Evolutionary conservation across 2,797 vertebrate species (phyloP).

Genomic region (Enteromius radiatus): DNA sequence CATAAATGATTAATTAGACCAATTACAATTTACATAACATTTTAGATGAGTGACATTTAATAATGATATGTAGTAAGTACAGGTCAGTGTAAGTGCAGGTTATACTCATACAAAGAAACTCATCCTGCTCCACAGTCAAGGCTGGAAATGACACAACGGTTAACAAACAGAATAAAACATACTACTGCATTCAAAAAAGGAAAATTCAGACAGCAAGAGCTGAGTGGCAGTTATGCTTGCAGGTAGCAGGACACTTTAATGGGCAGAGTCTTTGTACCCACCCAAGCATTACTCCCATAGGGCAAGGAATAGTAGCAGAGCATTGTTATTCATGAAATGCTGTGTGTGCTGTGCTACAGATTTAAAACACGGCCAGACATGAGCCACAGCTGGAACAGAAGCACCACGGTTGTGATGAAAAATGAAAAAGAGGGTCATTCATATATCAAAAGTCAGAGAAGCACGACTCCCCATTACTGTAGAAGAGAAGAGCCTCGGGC

Average conservation of each 20-base stretch:
- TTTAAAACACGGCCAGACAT: slow-evolving; percentile 34
- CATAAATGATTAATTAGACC: slow-evolving; percentile 4
- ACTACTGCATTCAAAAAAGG: neutral
- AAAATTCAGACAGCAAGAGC: neutral
- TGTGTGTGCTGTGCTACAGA: slow-evolving; percentile 53
- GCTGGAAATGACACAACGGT: slow-evolving; percentile 53
- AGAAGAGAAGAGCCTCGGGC: slow-evolving; percentile 59
- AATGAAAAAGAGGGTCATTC: slow-evolving; percentile 65
- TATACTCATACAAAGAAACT: slow-evolving; percentile 48
- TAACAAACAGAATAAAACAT: slow-evolving; percentile 45
- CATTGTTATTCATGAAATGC: slow-evolving; percentile 82
- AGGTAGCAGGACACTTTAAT: slow-evolving; percentile 40
- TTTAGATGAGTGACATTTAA: neutral
- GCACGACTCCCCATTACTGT: slow-evolving; percentile 62
- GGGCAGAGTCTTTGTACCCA: slow-evolving; percentile 46
- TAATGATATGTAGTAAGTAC: neutral
- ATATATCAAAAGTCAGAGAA: slow-evolving; percentile 67
- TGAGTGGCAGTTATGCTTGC: slow-evolving; percentile 25
- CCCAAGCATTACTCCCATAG: slow-evolving; percentile 33
- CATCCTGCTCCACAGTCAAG: slow-evolving; percentile 37
- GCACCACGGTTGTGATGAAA: slow-evolving; percentile 57
- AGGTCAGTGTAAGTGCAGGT: neutral
- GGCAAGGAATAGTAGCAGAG: slow-evolving; percentile 2
- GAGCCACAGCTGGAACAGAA: slow-evolving; percentile 49
- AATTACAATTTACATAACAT: neutral